Evolutionary conservation across 2,797 vertebrate species (phyloP), one percentile per base, ranked within the genome.

Genomic region (Chiloscyllium punctatum): DNA sequence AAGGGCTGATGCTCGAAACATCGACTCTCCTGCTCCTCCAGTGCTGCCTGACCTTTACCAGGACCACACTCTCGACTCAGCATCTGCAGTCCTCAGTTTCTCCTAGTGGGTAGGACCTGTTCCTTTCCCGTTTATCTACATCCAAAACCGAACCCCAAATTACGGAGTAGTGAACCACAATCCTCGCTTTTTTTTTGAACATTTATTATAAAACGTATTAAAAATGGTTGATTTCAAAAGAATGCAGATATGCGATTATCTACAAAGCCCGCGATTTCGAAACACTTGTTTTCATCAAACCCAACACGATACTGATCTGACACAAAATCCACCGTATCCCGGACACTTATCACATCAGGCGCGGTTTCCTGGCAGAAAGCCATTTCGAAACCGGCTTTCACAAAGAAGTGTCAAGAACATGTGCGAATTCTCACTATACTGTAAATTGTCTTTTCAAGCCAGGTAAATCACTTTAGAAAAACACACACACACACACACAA

Each of bases 371-470:
- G 99, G 99, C 97, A 96, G 96, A 79, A 97, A 97, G 98, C 97
- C 99, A 98, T 99, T 99, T 99, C 98, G 98, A 99, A 99, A 98
- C 98, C 98, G 98, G 98, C 98, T 99, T 98, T 99, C 99, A 99
- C 98, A 98, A 97, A 97, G 97, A 97, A 98, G 98, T 98, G 98
- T 98, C 97, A 95, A 96, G 98, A 98, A 97, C 96, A 97, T 97
- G 97, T 96, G 97, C 97, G 96, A 98, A 42, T 86, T 88, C 68
- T 57, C 21, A 48, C 69, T 25, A 42, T 86, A 0, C 33, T 87
- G 87, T 71, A 71, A 21, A 90, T 9, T 87, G 62, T 42, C 62
- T 68, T 95, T 72, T 69, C 53, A 72, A 69, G 48, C 23, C 69
- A 74, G 69, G 77, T 30, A 87, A 86, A 68, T 30, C 25, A 66